Base-by-base conservation (phyloP, 1,140 invertebrate species). In the Ips typographus region DNA sequence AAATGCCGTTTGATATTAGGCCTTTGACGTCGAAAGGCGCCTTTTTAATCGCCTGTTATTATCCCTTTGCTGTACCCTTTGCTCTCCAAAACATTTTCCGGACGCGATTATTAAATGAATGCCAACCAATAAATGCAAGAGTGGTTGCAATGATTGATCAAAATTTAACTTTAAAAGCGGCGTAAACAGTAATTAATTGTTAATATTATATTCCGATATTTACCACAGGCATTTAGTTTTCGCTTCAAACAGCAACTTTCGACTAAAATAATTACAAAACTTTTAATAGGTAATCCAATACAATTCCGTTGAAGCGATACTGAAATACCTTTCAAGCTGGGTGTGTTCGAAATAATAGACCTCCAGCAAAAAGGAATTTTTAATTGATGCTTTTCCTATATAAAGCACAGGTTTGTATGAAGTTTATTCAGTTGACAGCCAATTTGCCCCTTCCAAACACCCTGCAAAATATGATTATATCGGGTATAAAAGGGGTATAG, bases 221-320 rank as follows among this genome's bases (percentile, higher is more conserved):
- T 49, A 49, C 44, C 3, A 22, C 44, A 22, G 44, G 44, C 22
- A 49, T 49, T 49, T 49, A 49, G 44, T 49, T 49, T 49, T 22
- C 44, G 44, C 44, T 8, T 49, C 44, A 49, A 49, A 49, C 7
- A 49, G 6, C 7, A 49, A 49, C 44, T 49, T 49, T 22, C 44
- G 7, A 49, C 44, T 49, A 49, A 49, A 49, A 49, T 49, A 49
- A 49, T 49, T 49, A 47, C 22, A 3, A 49, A 49, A 49, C 44
- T 49, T 49, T 49, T 49, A 49, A 49, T 49, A 22, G 44, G 44
- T 49, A 49, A 49, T 49, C 44, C 44, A 49, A 49, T 49, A 49
- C 44, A 49, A 49, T 49, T 49, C 44, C 44, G 44, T 49, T 49
- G 22, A 22, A 22, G 3, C 44, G 44, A 49, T 49, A 49, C 44